phyloP scores from a whole-genome alignment of 2,888 invertebrate species.

The Trissoscelio sp. region DNA sequence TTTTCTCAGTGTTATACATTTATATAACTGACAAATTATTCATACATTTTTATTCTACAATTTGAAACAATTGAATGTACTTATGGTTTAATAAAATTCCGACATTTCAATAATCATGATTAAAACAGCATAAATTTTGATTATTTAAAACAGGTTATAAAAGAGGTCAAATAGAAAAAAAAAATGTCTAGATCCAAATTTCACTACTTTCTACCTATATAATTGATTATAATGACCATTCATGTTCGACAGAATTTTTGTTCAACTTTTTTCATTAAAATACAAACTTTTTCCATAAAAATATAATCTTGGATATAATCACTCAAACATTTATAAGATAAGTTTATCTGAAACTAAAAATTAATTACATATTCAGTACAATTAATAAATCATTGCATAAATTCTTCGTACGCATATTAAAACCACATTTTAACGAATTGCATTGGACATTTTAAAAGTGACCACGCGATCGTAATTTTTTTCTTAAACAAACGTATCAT shows the following conservation, averaged over 20 bases:
- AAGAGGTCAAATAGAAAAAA: slow-evolving; percentile 18
- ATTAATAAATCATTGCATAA: slow-evolving; percentile 1
- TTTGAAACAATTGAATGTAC: background rate
- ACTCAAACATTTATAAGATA: too few species aligned
- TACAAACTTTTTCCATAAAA: too few species aligned
- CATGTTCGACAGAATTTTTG: background rate
- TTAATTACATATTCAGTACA: too few species aligned
- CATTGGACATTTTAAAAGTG: slow-evolving; percentile 1
- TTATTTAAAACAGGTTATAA: slow-evolving; percentile 2
- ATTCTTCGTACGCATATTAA: slow-evolving; percentile 1
- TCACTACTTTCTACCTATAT: slow-evolving; percentile 27
- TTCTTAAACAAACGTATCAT: slow-evolving; percentile 12
- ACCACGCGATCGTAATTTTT: slow-evolving; percentile 14
- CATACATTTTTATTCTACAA: background rate
- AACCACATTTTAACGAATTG: background rate
- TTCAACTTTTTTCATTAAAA: too few species aligned
- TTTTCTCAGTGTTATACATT: too few species aligned
- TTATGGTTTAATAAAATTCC: background rate
- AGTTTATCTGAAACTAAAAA: too few species aligned
- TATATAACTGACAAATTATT: too few species aligned
- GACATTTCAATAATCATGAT: background rate
- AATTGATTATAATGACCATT: background rate
- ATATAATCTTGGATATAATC: too few species aligned
- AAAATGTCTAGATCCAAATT: slow-evolving; percentile 1
- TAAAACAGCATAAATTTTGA: slow-evolving; percentile 4